Percentiles rank a stretch among this genome's conserved stretches.
phyloP scores from a whole-genome alignment of 2,888 invertebrate species.

The Gymnocheta viridis region DNA sequence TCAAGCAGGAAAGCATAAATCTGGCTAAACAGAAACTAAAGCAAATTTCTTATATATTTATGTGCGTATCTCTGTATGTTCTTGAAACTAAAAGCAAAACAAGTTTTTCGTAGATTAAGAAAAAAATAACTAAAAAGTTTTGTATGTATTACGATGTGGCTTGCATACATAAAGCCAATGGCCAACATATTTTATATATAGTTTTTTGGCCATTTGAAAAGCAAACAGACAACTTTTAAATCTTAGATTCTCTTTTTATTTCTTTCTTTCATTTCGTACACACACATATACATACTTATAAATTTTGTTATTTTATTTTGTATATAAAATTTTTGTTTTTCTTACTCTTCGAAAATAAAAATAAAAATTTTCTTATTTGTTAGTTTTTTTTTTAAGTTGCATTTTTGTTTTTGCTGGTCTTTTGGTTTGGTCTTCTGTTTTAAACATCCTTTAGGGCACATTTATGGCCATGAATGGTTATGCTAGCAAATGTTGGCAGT shows the following conservation, averaged over 20 bases:
- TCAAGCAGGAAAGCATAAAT: constrained; percentile 72
- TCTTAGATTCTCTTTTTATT: constrained; percentile 23
- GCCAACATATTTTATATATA: constrained; percentile 55
- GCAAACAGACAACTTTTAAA: constrained; percentile 70
- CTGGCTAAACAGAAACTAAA: constrained; percentile 70
- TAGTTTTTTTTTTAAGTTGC: constrained; percentile 39
- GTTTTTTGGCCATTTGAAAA: constrained; percentile 67
- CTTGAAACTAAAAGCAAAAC: constrained; percentile 55
- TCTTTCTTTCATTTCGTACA: constrained; percentile 1
- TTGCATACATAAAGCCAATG: constrained; percentile 66
- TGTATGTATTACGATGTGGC: constrained; percentile 48
- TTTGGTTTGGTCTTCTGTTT: constrained; percentile 49
- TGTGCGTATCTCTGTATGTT: constrained; percentile 11
- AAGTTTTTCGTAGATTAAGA: constrained; percentile 58
- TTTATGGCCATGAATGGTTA: constrained; percentile 71
- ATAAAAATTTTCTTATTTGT: constrained; percentile 44
- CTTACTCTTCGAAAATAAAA: background rate
- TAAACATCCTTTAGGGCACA: constrained; percentile 66
- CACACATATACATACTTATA: too few species aligned
- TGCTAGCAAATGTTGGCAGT: constrained; percentile 43
- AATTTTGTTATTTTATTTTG: constrained; percentile 32
- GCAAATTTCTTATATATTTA: constrained; percentile 55
- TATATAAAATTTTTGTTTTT: constrained; percentile 54
- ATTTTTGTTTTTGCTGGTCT: constrained; percentile 27
- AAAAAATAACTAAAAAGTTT: constrained; percentile 58